Evolutionary conservation across 2,888 invertebrate genomes (phyloP), one percentile per base, ranked within the genome.

Genomic region (Tethea ocularis): DNA sequence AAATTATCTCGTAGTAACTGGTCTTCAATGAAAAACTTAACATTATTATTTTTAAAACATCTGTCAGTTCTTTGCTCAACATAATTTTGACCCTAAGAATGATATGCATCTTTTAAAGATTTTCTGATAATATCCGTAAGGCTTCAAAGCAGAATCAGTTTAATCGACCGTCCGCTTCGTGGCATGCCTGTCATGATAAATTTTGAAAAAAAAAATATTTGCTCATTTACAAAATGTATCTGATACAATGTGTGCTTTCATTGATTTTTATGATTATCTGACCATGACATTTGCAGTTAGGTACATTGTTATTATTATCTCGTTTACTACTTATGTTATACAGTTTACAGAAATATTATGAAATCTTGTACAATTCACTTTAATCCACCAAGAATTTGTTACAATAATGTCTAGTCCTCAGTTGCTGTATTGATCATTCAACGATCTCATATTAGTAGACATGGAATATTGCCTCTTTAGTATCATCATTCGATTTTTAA

Each of bases 391-490:
- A 17, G n/a, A 41, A 17, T 17, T 41, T 8, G 17, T 41, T 41
- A 41, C 6, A 41, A 17, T 41, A 17, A 41, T n/a, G 41, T 41
- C 6, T 7, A 41, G 17, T 41, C 17, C n/a, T n/a, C 41, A 41
- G 71, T 76, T 76, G 68, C 75, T 79, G 71, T 72, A 33, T 33
- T 78, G 68, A 67, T 73, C 72, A 68, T 69, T 72, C 73, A 77
- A 57, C 74, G 77, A 79, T 78, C 80, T 82, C 73, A 66, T 57
- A 29, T n/a, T 61, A 80, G 65, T 64, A 68, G 69, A 72, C 72
- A 68, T 75, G 22, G 52, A 59, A 62, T 61, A 68, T 64, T 60
- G 59, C 61, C 29, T 58, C 46, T 59, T 69, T 59, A 51, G 57
- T 36, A 60, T 56, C 58, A 56, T 61, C 62, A 58, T 63, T 56